Evolutionary conservation across 1,140 invertebrate species (phyloP).

Genomic region (Dinothrombium tinctorium): DNA sequence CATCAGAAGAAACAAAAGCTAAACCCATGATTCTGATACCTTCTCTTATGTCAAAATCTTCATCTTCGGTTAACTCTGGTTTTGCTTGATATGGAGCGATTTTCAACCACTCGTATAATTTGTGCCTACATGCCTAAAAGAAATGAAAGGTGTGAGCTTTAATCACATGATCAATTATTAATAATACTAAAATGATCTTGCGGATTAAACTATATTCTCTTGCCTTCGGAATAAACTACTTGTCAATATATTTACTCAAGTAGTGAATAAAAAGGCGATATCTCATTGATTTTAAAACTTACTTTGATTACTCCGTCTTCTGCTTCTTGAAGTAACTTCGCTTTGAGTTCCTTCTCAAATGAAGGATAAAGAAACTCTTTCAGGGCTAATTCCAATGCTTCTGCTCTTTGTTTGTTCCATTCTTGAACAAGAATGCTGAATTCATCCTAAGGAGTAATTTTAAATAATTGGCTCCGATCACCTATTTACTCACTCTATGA

Average conservation of each 20-base stretch:
- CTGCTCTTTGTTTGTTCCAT: conserved; percentile 72
- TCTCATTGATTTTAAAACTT: conserved; percentile 4
- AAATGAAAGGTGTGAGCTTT: background rate
- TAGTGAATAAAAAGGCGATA: background rate
- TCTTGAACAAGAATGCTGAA: conserved; percentile 85
- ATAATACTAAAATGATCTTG: conserved; percentile 4
- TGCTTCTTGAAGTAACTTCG: conserved; percentile 55
- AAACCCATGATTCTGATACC: conserved; percentile 66
- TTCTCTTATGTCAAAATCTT: conserved; percentile 64
- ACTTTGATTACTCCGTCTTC: conserved; percentile 59
- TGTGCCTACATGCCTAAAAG: conserved; percentile 43
- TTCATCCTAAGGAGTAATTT: conserved; percentile 42
- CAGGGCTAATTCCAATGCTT: conserved; percentile 66
- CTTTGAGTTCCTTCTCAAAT: conserved; percentile 59
- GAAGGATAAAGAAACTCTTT: conserved; percentile 68
- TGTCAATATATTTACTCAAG: no score
- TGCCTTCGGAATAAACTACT: no score
- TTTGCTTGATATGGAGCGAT: conserved; percentile 58
- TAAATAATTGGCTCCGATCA: background rate
- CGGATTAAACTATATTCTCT: no score
- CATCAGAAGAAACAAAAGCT: conserved; percentile 56
- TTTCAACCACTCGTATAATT: conserved; percentile 75
- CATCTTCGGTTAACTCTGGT: conserved; percentile 51
- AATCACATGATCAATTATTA: conserved; percentile 1
- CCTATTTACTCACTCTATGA: conserved; percentile 39